Conservation (phyloP, 64 coral and sea anemone species). For the Porites lutea region DNA sequence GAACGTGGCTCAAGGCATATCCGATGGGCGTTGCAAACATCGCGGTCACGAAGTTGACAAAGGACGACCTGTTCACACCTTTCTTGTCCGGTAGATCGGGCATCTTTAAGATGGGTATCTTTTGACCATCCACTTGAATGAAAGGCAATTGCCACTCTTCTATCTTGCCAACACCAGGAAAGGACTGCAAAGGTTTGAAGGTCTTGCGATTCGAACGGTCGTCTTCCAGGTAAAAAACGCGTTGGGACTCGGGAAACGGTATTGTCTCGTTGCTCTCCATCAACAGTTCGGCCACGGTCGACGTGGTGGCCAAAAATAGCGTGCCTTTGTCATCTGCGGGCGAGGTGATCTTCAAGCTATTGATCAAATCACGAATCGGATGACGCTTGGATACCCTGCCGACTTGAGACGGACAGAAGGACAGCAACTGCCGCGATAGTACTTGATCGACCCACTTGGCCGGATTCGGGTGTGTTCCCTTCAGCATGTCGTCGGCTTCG, state of each 20-base stretch:
- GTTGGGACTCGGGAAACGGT: not conserved
- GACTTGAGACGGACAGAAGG: not conserved
- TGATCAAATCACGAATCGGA: not conserved
- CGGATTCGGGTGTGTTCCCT: not conserved
- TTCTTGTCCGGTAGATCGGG: not conserved
- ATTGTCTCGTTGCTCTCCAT: not conserved
- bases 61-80: not conserved
- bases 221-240: not conserved
- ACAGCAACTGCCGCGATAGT: not conserved
- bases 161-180: not conserved
- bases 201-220: not conserved
- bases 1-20: not conserved
- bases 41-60: not conserved
- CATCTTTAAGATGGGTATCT: not conserved
- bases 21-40: not conserved
- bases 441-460: not conserved
- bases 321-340: not conserved
- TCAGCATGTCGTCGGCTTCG: not conserved
- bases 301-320: not conserved
- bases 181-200: not conserved
- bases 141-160: not conserved
- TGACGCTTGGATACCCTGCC: not conserved
- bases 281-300: not conserved
- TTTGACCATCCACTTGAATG: not conserved
- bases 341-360: not conserved